Conservation (phyloP, 2,888 invertebrate species). For the Pollenia labialis region DNA sequence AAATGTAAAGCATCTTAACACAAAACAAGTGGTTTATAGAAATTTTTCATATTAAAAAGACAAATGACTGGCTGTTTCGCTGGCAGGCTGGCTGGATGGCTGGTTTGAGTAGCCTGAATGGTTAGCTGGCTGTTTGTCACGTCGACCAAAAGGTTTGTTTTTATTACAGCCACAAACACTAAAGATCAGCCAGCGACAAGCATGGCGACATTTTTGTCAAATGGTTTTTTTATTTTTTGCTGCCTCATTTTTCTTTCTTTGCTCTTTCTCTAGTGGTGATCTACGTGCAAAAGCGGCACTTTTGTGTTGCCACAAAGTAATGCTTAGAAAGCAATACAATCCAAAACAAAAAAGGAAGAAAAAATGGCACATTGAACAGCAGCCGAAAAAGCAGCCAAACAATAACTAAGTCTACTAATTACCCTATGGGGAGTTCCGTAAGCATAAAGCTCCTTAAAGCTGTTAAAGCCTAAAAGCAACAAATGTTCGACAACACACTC, state of each 20-base stretch:
- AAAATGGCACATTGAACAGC: slow-evolving; percentile 57
- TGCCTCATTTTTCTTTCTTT: slow-evolving; percentile 9
- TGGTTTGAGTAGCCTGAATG: slow-evolving; percentile 30
- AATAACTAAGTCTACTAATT: slow-evolving; percentile 77
- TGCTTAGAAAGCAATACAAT: slow-evolving; percentile 53
- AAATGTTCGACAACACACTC: slow-evolving; percentile 20
- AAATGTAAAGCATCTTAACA: slow-evolving; percentile 58
- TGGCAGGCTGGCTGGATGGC: slow-evolving; percentile 5
- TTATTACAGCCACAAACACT: slow-evolving; percentile 60
- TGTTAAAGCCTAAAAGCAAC: slow-evolving; percentile 40
- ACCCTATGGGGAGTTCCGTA: slow-evolving; percentile 80
- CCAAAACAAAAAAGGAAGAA: slow-evolving; percentile 5
- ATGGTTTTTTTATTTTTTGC: slow-evolving; percentile 53
- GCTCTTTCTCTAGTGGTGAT: slow-evolving; percentile 5
- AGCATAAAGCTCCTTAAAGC: slow-evolving; percentile 48
- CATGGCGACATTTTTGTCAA: slow-evolving; percentile 72
- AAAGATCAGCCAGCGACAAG: slow-evolving; percentile 70
- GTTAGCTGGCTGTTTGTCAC: slow-evolving; percentile 55
- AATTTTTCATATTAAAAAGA: slow-evolving; percentile 67
- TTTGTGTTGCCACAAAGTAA: slow-evolving; percentile 54
- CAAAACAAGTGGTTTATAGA: slow-evolving; percentile 70
- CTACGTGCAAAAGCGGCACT: slow-evolving; percentile 70
- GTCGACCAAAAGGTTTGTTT: slow-evolving; percentile 60
- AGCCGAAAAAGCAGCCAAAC: slow-evolving; percentile 64
- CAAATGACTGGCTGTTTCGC: slow-evolving; percentile 53